phyloP scores from a whole-genome alignment of 1,140 invertebrate species.

The Magallana angulata region DNA sequence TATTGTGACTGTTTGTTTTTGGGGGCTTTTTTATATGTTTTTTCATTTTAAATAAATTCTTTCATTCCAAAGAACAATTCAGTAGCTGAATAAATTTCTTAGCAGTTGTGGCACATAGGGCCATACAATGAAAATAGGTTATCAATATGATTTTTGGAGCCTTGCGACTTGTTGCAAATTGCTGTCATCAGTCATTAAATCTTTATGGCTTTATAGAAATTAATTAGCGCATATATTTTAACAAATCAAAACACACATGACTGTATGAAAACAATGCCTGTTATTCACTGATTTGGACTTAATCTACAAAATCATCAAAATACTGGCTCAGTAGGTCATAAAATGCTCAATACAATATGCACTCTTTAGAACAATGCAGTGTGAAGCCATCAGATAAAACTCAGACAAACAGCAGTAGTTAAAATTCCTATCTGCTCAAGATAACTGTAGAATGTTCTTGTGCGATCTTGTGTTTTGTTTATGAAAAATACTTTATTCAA shows the following conservation, averaged over 20 bases:
- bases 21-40: no score
- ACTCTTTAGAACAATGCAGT: neutral
- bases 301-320: neutral
- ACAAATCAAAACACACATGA: no score
- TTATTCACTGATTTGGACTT: neutral
- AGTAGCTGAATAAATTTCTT: no score
- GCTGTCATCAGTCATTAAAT: neutral
- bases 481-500: neutral
- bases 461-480: neutral
- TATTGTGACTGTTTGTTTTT: no score
- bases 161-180: neutral
- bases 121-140: neutral
- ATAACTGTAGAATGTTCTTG: slow-evolving; percentile 11
- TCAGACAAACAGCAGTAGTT: neutral
- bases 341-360: neutral
- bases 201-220: neutral
- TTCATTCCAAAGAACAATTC: no score
- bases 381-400: neutral
- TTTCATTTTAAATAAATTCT: no score
- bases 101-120: no score
- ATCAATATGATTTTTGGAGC: neutral
- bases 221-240: slow-evolving; percentile 3
- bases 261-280: no score
- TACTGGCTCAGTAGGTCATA: neutral
- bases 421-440: neutral